phyloP scores from a whole-genome alignment of 2,113 vertebrate species.

The Cavia porcellus region DNA sequence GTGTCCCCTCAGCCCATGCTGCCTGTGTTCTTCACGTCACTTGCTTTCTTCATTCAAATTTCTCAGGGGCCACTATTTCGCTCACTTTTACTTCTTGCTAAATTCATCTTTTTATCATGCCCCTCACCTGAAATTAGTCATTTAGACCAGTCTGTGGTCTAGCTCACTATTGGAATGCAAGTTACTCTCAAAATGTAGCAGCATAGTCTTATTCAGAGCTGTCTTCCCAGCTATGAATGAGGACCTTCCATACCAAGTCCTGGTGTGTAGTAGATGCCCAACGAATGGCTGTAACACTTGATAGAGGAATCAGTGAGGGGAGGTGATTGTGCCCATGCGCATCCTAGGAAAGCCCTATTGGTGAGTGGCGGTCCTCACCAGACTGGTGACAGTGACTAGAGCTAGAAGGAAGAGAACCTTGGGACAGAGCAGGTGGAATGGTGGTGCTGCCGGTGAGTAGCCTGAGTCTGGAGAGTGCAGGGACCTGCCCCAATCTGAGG shows the following conservation, averaged over 20 bases:
- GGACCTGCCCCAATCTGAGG: not conserved
- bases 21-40: no score
- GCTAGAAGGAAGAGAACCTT: not conserved
- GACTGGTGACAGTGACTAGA: not conserved
- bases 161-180: not conserved
- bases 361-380: not conserved
- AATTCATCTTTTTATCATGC: not conserved
- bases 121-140: not conserved
- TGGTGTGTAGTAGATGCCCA: not conserved
- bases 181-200: not conserved
- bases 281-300: not conserved
- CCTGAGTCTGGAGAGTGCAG: not conserved
- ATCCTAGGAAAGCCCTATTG: not conserved
- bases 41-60: not conserved
- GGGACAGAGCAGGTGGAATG: not conserved
- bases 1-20: not conserved
- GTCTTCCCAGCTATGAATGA: not conserved
- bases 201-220: not conserved
- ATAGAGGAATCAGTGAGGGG: not conserved
- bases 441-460: fast-evolving
- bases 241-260: not conserved
- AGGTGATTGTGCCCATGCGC: no score
- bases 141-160: not conserved
- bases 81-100: not conserved
- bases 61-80: not conserved